phyloP scores from a whole-genome alignment of 2,888 invertebrate genomes.

The Rhogogaster chlorosoma region DNA sequence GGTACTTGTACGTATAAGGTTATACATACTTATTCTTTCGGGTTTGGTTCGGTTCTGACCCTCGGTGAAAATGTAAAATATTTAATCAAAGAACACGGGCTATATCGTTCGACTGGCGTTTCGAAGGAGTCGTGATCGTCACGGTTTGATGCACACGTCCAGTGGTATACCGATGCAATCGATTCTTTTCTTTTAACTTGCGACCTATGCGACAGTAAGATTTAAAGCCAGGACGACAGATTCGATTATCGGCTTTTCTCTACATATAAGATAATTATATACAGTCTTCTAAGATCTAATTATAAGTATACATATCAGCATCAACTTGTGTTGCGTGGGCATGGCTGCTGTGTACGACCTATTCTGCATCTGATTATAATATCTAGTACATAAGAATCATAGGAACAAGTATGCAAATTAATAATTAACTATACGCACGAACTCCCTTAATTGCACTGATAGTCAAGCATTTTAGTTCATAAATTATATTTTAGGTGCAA shows the following conservation, averaged over 20 bases:
- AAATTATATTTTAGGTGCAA: slow-evolving; percentile 3
- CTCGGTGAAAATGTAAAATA: not conserved
- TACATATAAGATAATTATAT: slow-evolving; percentile 23
- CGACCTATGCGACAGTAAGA: slow-evolving; percentile 13
- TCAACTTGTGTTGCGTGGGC: not conserved
- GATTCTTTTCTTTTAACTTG: not conserved
- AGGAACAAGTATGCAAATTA: not conserved
- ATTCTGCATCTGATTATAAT: not conserved
- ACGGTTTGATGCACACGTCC: slow-evolving; percentile 18
- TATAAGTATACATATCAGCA: not conserved
- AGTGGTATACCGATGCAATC: not conserved
- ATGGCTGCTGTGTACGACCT: not conserved
- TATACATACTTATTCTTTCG: not conserved
- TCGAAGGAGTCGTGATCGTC: not conserved
- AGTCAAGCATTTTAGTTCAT: slow-evolving; percentile 10
- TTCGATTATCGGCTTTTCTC: slow-evolving; percentile 23
- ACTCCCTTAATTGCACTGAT: not conserved
- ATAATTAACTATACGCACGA: slow-evolving; percentile 13
- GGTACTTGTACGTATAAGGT: not conserved
- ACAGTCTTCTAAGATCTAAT: not conserved
- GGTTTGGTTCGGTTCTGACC: not conserved
- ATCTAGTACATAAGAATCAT: not conserved
- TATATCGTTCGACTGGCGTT: not conserved
- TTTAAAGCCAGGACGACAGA: slow-evolving; percentile 13
- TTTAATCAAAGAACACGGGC: slow-evolving; percentile 15